Percentiles rank a stretch among this genome's conserved stretches.
Evolutionary conservation across 2,888 invertebrate genomes (phyloP).

Genomic region (Myopa testacea): DNA sequence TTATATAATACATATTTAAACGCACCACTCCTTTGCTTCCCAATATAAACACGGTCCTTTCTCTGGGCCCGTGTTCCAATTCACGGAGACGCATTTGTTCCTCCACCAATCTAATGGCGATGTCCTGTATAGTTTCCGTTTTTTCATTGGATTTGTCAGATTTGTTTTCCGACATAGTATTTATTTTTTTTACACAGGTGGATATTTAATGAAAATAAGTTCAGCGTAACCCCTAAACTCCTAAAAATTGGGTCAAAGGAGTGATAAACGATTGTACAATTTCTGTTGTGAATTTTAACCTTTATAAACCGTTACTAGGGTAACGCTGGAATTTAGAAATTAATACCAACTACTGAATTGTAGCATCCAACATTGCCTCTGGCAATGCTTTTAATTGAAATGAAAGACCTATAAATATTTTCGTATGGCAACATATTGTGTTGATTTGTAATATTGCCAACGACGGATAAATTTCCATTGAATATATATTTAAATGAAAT

Average conservation of each 20-base stretch:
- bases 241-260: too few relatives aligned
- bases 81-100: conserved; percentile 63
- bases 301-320: too few relatives aligned
- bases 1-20: conserved; percentile 43
- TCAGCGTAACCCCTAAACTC: too few relatives aligned
- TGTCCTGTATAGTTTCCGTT: conserved; percentile 70
- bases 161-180: conserved; percentile 29
- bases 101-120: conserved; percentile 70
- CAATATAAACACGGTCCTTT: conserved; percentile 74
- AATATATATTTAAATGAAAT: too few relatives aligned
- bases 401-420: too few relatives aligned
- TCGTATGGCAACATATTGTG: too few relatives aligned
- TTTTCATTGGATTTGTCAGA: conserved; percentile 46
- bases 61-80: conserved; percentile 64
- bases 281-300: neutral
- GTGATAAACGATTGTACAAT: neutral
- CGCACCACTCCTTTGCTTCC: conserved; percentile 78
- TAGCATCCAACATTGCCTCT: too few relatives aligned
- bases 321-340: too few relatives aligned
- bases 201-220: neutral
- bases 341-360: too few relatives aligned
- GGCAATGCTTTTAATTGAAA: too few relatives aligned
- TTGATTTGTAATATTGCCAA: too few relatives aligned
- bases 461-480: too few relatives aligned
- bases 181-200: conserved; percentile 46